phyloP scores from a whole-genome alignment of 2,113 vertebrate species.

The Atherinomorus stipes region DNA sequence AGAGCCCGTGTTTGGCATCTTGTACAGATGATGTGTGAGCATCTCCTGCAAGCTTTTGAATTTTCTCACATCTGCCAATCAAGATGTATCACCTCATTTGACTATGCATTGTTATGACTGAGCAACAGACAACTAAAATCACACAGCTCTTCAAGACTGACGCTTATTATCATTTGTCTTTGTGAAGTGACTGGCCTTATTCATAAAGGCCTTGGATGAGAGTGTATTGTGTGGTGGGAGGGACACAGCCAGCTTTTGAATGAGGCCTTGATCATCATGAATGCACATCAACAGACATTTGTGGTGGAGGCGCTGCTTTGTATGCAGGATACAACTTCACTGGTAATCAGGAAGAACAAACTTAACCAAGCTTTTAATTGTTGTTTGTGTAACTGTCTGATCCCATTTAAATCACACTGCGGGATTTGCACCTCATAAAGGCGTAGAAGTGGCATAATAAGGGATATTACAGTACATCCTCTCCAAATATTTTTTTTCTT shows the following conservation, averaged over 20 bases:
- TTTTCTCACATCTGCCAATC: slow-evolving; percentile 57
- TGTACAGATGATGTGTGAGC: slow-evolving; percentile 44
- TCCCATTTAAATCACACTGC: slow-evolving; percentile 67
- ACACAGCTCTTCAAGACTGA: slow-evolving; percentile 31
- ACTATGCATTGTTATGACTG: slow-evolving; percentile 56
- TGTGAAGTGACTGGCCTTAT: slow-evolving; percentile 56
- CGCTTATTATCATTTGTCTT: slow-evolving; percentile 60
- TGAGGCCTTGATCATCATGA: slow-evolving; percentile 68
- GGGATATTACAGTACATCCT: slow-evolving; percentile 43
- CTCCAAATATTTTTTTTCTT: slow-evolving; percentile 44
- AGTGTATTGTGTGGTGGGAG: slow-evolving; percentile 43
- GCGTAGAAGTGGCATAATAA: slow-evolving; percentile 57
- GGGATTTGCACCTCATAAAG: slow-evolving; percentile 57
- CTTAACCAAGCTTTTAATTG: slow-evolving; percentile 84
- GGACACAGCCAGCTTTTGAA: slow-evolving; percentile 46
- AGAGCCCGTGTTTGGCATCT: slow-evolving; percentile 37
- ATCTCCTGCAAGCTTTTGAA: slow-evolving; percentile 42
- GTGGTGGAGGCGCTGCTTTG: slow-evolving; percentile 66
- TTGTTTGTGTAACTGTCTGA: slow-evolving; percentile 81
- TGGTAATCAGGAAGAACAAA: slow-evolving; percentile 81
- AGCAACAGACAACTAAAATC: slow-evolving; percentile 29
- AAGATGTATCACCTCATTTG: slow-evolving; percentile 62
- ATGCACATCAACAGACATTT: slow-evolving; percentile 65
- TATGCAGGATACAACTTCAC: slow-evolving; percentile 61
- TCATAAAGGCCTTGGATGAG: slow-evolving; percentile 49